phyloP scores from a whole-genome alignment of 1,140 invertebrate species.

The Hetaerina americana region DNA sequence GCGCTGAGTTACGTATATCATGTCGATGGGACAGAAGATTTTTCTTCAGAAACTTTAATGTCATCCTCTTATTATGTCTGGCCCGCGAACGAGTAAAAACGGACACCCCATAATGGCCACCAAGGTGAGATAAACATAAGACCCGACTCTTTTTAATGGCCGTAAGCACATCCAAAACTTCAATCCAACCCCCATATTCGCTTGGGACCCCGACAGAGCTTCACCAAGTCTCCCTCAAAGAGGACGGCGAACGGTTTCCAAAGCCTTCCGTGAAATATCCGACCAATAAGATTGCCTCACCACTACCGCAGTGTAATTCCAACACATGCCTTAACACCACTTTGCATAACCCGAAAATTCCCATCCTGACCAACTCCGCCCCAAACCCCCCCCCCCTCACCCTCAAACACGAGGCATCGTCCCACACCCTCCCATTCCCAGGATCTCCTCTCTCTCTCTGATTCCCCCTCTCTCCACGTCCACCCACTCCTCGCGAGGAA shows the following conservation, averaged over 20 bases:
- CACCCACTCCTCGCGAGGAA: background rate
- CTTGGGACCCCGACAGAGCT: too few species aligned
- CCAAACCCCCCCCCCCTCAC: too few species aligned
- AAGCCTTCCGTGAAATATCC: background rate
- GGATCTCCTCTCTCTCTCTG: background rate
- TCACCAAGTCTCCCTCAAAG: background rate
- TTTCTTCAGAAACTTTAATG: too few species aligned
- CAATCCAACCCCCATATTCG: too few species aligned
- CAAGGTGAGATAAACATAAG: too few species aligned
- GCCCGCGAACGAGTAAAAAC: too few species aligned
- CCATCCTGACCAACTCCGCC: background rate
- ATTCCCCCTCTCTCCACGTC: background rate
- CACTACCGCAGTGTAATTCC: background rate
- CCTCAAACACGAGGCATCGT: slow-evolving; percentile 14
- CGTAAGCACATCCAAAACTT: too few species aligned
- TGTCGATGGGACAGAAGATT: too few species aligned
- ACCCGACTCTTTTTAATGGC: too few species aligned
- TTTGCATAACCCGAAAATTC: background rate
- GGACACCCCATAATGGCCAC: too few species aligned
- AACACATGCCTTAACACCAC: background rate
- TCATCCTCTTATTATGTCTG: too few species aligned
- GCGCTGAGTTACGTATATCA: too few species aligned
- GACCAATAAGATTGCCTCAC: background rate
- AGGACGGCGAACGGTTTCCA: background rate
- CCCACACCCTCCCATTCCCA: background rate